phyloP scores from a whole-genome alignment of 2,113 vertebrate genomes.

The human region GRCh38 chr4:7206001-7206500 shows the following conservation, averaged over 20 bases:
- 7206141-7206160: rapidly evolving
- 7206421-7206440: too few species aligned
- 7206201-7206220: background rate
- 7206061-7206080: too few species aligned
- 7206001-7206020: too few species aligned
- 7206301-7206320: background rate
- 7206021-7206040: too few species aligned
- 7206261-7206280: background rate
- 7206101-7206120: rapidly evolving
- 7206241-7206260: background rate
- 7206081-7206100: rapidly evolving
- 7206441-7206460: rapidly evolving
- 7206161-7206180: rapidly evolving
- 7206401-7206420: background rate
- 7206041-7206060: too few species aligned
- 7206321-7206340: background rate
- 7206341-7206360: rapidly evolving
- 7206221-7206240: too few species aligned
- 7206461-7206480: background rate
- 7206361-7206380: too few species aligned
- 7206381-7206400: background rate
- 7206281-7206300: background rate
- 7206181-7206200: rapidly evolving
- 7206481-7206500: background rate
- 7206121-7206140: background rate